phyloP scores from a whole-genome alignment of 2,797 vertebrate genomes.

The Kryptopterus vitreolus region DNA sequence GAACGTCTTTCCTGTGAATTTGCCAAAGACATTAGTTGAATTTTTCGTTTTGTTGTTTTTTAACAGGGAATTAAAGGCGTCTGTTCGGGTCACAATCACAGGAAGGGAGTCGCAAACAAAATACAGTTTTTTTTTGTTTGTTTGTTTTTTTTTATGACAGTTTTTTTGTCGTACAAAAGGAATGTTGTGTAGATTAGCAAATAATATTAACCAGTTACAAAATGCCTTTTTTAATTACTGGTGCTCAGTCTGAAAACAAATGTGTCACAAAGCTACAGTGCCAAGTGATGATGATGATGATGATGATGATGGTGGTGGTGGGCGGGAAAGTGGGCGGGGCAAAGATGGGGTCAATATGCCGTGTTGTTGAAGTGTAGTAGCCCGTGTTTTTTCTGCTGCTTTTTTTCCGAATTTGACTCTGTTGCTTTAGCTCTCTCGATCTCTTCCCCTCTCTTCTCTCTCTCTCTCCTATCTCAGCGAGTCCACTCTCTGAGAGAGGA shows the following conservation, averaged over 20 bases:
- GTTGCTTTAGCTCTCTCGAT: conserved; percentile 36
- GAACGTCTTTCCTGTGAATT: conserved; percentile 56
- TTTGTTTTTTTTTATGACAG: conserved; percentile 56
- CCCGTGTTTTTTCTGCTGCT: conserved; percentile 39
- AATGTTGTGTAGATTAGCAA: conserved; percentile 66
- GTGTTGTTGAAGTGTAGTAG: conserved; percentile 58
- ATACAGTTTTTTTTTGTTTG: conserved; percentile 50
- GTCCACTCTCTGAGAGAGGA: no score
- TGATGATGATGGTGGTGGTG: conserved; percentile 14
- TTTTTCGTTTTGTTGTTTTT: conserved; percentile 47
- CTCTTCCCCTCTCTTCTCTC: conserved; percentile 31
- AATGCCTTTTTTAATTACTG: conserved; percentile 67
- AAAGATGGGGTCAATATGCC: conserved; percentile 2
- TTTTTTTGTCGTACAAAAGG: conserved; percentile 62
- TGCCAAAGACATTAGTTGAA: conserved; percentile 62
- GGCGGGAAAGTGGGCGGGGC: not conserved
- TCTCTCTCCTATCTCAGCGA: no score
- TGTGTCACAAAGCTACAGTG: conserved; percentile 50
- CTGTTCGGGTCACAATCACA: conserved; percentile 32
- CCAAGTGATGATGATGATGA: conserved; percentile 58
- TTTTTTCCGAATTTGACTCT: no score
- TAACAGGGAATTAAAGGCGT: conserved; percentile 16
- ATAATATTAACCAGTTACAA: conserved; percentile 50
- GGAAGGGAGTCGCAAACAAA: conserved; percentile 38
- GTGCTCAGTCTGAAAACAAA: conserved; percentile 66